Evolutionary conservation across 2,113 vertebrate species (phyloP).

Genomic region (Grammomys surdaster): DNA sequence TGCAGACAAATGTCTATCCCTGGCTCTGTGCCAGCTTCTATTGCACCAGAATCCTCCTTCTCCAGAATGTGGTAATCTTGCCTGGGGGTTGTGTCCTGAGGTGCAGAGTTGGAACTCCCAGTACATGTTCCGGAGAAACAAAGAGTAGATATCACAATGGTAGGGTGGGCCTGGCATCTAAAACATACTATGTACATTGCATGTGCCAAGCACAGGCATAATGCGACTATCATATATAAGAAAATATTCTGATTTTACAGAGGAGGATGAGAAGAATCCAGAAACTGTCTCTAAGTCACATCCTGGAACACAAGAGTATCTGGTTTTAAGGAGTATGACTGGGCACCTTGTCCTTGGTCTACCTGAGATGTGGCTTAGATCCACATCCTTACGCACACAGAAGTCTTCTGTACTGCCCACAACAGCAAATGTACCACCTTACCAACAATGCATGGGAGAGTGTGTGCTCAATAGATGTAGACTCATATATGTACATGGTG

Average conservation of each 20-base stretch:
- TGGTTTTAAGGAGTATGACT: background rate
- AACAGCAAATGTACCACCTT: background rate
- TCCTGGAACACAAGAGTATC: background rate
- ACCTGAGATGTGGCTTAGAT: background rate
- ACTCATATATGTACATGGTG: background rate
- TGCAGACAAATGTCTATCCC: background rate
- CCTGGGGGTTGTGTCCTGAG: background rate
- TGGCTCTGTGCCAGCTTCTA: background rate
- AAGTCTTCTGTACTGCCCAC: background rate
- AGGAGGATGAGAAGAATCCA: background rate
- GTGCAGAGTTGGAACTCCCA: background rate
- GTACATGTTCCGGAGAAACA: background rate
- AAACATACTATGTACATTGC: background rate
- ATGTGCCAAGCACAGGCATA: fast-evolving
- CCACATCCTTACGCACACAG: background rate
- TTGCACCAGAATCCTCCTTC: background rate
- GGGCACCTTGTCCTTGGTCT: fast-evolving
- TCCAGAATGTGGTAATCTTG: background rate
- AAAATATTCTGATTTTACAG: background rate
- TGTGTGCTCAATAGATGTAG: background rate
- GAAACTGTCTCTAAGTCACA: background rate
- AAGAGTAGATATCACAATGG: fast-evolving
- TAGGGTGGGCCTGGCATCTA: background rate
- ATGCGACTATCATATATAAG: fast-evolving
- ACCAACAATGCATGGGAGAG: fast-evolving